phyloP scores from a whole-genome alignment of 2,797 vertebrate species.

The Scarus forsteni region DNA sequence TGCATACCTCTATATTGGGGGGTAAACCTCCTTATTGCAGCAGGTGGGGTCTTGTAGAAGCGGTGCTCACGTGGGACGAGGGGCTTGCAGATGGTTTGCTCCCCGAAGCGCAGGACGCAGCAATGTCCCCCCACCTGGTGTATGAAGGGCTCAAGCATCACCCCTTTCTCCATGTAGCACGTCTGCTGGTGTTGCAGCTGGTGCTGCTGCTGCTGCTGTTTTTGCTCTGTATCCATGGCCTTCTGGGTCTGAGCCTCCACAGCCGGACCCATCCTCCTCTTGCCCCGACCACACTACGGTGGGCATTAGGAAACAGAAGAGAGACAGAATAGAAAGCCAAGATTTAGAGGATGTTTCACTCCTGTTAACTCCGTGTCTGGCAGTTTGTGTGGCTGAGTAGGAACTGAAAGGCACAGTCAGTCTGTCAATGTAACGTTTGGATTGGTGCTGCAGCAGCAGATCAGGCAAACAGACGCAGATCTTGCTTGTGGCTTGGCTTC shows the following conservation, averaged over 20 bases:
- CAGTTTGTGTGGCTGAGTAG: constrained; percentile 5
- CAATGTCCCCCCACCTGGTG: constrained; percentile 98
- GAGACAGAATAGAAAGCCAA: constrained; percentile 39
- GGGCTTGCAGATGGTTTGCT: constrained; percentile 98
- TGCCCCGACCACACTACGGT: constrained; percentile 71
- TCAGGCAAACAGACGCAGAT: constrained; percentile 28
- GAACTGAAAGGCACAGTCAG: constrained; percentile 18
- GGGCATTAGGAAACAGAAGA: constrained; percentile 84
- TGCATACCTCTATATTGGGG: constrained; percentile 97
- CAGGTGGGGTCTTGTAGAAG: constrained; percentile 96
- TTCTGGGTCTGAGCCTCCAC: constrained; percentile 86
- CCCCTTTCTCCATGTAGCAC: constrained; percentile 87
- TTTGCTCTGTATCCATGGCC: constrained; percentile 92
- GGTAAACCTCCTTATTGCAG: constrained; percentile 96
- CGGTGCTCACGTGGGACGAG: constrained; percentile 96
- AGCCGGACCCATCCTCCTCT: constrained; percentile 97
- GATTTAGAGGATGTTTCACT: constrained; percentile 23
- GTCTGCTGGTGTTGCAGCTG: constrained; percentile 77
- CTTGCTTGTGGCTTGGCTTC: constrained; percentile 51
- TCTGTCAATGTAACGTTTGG: constrained; percentile 16
- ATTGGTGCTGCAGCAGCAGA: constrained; percentile 33
- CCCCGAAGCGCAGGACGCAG: constrained; percentile 96
- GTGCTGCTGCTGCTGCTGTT: constrained; percentile 61
- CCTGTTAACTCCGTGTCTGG: constrained; percentile 28
- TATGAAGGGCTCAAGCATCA: constrained; percentile 96